These are phyloP conservation scores for Napeogenes inachia DNA, from an alignment of 2,888 invertebrate genomes.

Conservation along the genomic window DNA sequence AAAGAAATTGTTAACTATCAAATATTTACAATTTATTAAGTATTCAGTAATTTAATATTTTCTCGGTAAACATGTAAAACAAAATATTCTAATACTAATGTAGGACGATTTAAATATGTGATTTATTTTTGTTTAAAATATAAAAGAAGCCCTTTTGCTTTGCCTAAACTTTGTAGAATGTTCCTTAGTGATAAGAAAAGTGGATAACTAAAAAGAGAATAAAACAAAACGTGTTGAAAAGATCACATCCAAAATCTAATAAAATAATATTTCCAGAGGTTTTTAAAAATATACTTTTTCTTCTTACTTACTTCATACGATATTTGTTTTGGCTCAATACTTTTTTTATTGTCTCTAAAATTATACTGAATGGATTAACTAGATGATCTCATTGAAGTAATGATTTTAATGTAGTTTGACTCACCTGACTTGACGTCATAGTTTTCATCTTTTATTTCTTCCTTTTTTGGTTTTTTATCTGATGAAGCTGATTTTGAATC, in stretches of 20 bases:
- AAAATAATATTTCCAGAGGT: neutral
- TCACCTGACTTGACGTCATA: neutral
- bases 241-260: neutral
- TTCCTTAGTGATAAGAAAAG: neutral
- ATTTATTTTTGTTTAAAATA: neutral
- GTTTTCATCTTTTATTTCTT: constrained; percentile 1
- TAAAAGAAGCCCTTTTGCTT: neutral
- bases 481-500: constrained; percentile 30
- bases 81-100: too few species aligned
- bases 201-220: constrained; percentile 1
- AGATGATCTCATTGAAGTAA: neutral
- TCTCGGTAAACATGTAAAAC: too few species aligned
- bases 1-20: too few species aligned
- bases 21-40: too few species aligned
- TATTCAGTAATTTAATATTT: too few species aligned
- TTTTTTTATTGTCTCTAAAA: neutral
- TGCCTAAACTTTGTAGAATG: neutral
- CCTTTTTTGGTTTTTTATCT: constrained; percentile 27
- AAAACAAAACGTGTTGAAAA: neutral
- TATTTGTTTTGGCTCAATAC: too few species aligned
- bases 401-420: neutral
- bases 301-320: too few species aligned
- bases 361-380: neutral
- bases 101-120: too few species aligned
- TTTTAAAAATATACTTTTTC: neutral